A percentile compares a stretch with the other conserved stretches of the same genome.
Conservation (phyloP, 2,888 invertebrate species). For the Scaptomyza cyrtandrae region DNA sequence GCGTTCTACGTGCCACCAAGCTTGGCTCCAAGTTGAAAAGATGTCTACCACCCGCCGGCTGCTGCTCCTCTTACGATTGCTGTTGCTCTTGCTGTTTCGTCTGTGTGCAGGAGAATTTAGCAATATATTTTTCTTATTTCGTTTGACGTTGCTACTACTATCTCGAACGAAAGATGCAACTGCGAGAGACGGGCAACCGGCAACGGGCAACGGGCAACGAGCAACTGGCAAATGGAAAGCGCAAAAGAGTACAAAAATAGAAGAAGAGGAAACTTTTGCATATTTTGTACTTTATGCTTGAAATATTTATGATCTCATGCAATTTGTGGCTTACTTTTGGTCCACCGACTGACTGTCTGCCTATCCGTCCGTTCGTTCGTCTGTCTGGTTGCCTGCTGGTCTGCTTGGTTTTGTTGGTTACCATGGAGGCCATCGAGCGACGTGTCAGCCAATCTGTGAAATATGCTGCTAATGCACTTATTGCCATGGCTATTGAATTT, state of each 20-base stretch:
- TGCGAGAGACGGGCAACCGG: slow-evolving; percentile 30
- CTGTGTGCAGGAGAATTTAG: slow-evolving; percentile 58
- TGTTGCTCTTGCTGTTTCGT: slow-evolving; percentile 50
- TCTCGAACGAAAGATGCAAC: slow-evolving; percentile 26
- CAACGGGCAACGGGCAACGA: slow-evolving; percentile 42
- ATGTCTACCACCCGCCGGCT: slow-evolving; percentile 44
- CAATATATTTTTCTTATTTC: slow-evolving; percentile 73
- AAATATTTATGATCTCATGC: slow-evolving; percentile 79
- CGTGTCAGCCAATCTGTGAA: slow-evolving; percentile 79
- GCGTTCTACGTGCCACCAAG: slow-evolving; percentile 67
- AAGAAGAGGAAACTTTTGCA: slow-evolving; percentile 69
- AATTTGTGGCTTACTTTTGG: slow-evolving; percentile 78
- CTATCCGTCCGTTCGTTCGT: slow-evolving; percentile 28
- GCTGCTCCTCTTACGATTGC: slow-evolving; percentile 2
- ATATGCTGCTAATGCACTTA: slow-evolving; percentile 79
- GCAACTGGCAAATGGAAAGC: slow-evolving; percentile 36
- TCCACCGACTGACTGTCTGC: slow-evolving; percentile 46
- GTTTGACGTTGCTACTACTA: slow-evolving; percentile 54
- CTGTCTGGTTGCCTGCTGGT: slow-evolving; percentile 12
- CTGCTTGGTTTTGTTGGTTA: slow-evolving; percentile 8
- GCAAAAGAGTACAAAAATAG: slow-evolving; percentile 18
- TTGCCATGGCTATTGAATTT: slow-evolving; percentile 76
- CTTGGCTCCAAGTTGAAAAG: slow-evolving; percentile 11
- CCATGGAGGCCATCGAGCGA: slow-evolving; percentile 61
- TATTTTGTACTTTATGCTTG: slow-evolving; percentile 79